These are phyloP conservation scores for Coluber constrictor DNA, from an alignment of 2,797 vertebrate species.

Conservation along the genomic window DNA sequence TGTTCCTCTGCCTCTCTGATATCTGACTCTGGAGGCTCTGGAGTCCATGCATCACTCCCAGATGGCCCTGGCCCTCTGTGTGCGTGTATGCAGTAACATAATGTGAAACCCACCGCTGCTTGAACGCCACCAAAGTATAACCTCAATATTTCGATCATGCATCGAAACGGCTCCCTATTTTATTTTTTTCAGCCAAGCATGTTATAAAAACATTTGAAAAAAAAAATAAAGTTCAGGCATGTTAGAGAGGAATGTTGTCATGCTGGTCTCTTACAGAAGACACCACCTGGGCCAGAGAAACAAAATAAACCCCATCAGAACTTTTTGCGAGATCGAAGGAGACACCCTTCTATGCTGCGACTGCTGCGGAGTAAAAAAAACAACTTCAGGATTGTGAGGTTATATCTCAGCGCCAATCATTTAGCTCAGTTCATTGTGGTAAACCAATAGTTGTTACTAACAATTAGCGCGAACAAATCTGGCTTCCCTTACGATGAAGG, in stretches of 20 bases:
- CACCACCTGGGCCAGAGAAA: neutral
- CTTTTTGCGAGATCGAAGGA: neutral
- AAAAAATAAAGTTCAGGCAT: neutral
- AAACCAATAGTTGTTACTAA: neutral
- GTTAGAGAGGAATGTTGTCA: neutral
- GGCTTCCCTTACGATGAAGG: neutral
- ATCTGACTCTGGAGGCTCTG: too few species aligned
- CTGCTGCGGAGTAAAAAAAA: neutral
- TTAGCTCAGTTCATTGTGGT: neutral
- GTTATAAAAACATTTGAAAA: neutral
- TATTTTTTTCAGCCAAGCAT: neutral
- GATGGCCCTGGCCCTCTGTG: too few species aligned
- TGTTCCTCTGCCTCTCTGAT: too few species aligned
- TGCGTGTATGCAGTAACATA: too few species aligned
- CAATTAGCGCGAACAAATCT: neutral
- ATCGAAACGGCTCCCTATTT: neutral
- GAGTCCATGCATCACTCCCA: too few species aligned
- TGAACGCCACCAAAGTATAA: neutral
- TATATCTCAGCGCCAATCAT: neutral
- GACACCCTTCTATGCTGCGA: neutral
- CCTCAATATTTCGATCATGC: neutral
- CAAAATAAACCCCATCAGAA: neutral
- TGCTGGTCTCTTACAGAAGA: neutral
- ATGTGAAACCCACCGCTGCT: too few species aligned
- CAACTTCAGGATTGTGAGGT: neutral